Evolutionary conservation across 2,888 invertebrate species (phyloP), one percentile per base, ranked within the genome.

Genomic region (Lomographa bimaculata): DNA sequence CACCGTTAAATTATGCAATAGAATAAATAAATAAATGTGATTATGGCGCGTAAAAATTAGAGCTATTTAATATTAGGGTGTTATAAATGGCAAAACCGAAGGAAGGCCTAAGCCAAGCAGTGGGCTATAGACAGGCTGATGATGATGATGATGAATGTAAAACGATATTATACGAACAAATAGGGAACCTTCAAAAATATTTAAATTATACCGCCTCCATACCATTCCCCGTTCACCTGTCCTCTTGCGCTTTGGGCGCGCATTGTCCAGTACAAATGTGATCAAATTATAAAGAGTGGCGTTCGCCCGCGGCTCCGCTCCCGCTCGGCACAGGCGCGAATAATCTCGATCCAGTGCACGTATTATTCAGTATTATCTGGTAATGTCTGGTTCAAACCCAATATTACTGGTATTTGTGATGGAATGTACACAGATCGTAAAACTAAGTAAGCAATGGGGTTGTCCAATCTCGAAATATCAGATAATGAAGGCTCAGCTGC

Each of bases 181-280:
- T n/a, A n/a, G n/a, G n/a, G n/a, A n/a, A n/a, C n/a, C n/a, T n/a
- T n/a, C n/a, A n/a, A n/a, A n/a, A n/a, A n/a, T n/a, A n/a, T n/a
- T n/a, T n/a, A n/a, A n/a, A n/a, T n/a, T n/a, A n/a, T 25, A 17
- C 18, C 64, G 1, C 35, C 72, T 83, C 81, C 23, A 77, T 33
- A 5, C 12, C 2, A 40, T 44, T 43, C 21, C 51, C 6, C 74
- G 62, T 71, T 38, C 68, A 54, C 59, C 71, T 82, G 83, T 83
- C 83, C 77, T 71, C 29, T 51, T 59, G 53, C 62, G 83, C 85
- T 83, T 76, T 71, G 66, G 79, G 80, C 79, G 66, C 57, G 85
- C 86, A 87, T 89, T 89, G 87, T 89, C 78, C 74, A 71, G 72
- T 83, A 87, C 87, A 89, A 89, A 89, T 87, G 84, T 87, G 87